Base-by-base conservation (phyloP, 2,113 vertebrate species). In the Eretmochelys imbricata region DNA sequence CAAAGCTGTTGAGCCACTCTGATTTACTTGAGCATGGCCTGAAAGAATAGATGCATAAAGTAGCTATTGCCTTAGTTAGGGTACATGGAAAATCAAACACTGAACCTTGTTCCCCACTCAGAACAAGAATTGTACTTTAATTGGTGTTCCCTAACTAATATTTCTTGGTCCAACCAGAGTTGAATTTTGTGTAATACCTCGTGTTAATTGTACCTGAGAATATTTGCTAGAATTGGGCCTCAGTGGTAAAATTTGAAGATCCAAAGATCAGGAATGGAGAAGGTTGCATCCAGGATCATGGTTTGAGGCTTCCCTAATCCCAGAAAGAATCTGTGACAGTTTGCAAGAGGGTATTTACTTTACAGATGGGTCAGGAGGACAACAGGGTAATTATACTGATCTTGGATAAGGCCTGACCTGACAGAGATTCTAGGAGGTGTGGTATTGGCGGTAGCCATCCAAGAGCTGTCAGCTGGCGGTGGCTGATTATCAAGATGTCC, bases 401-500 rank as follows among this genome's bases (percentile, higher is more conserved):
- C 62, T 72, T 49, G 69, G 79, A 88, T 82, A 91, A 87, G 17
- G 76, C 86, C 89, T 46, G 82, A 20, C 94, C 78, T 86, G 93
- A 35, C 76, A 95, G 88, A 95, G 88, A 84, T 54, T 29, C n/a
- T 76, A n/a, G n/a, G 72, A 38, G 20, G n/a, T 83, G 84, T 81
- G 87, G 82, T 53, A n/a, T 85, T 94, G 19, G 55, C 89, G 54
- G 85, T 96, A 57, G 91, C 96, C 92, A 85, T 95, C 97, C 93
- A 97, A 95, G 96, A 97, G 92, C 94, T 93, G 96, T 98, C 97
- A 98, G 95, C 97, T 98, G 96, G 91, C 91, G 95, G 75, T 85
- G 62, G 84, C 65, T 98, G 96, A 94, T 97, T 90, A 72, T 98
- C 97, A 98, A 97, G 97, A 98, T 97, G 95, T 97, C 98, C 97